Percentiles rank a stretch among this genome's conserved stretches.
phyloP scores from a whole-genome alignment of 2,888 invertebrate genomes.

The Rugalucina vietnamica region DNA sequence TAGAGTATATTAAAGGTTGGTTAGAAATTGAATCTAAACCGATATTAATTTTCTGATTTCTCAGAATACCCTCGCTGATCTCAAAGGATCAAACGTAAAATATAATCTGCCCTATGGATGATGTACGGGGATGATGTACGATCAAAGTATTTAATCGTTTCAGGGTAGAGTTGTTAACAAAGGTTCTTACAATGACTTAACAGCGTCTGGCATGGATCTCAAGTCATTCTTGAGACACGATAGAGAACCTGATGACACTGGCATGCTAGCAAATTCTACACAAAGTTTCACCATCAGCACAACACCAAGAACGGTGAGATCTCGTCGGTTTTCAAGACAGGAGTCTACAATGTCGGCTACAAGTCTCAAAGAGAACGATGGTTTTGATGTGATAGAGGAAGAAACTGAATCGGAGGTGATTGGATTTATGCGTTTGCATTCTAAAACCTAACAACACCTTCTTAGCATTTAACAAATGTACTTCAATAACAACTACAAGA shows the following conservation, averaged over 20 bases:
- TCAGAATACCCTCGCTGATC: too few species aligned
- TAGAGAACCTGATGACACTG: background rate
- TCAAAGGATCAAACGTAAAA: too few species aligned
- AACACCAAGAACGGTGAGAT: background rate
- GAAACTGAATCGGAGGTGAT: background rate
- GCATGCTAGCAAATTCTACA: background rate
- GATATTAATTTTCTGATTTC: too few species aligned
- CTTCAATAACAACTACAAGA: too few species aligned
- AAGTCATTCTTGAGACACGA: background rate
- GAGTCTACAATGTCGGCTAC: background rate
- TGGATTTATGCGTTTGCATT: too few species aligned
- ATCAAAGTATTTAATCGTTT: background rate
- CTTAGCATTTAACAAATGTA: too few species aligned
- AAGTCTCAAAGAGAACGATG: background rate
- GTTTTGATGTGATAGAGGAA: background rate
- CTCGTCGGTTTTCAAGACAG: background rate
- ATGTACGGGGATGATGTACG: too few species aligned
- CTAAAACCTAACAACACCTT: too few species aligned
- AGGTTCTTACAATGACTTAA: background rate
- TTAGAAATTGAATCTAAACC: too few species aligned
- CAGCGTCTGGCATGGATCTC: background rate
- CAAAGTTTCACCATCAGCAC: background rate
- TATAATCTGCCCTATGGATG: too few species aligned
- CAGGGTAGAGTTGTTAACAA: background rate
- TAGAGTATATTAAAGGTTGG: too few species aligned